phyloP scores from a whole-genome alignment of 1,140 invertebrate genomes.

The Pseudomyrmex cubaensis region DNA sequence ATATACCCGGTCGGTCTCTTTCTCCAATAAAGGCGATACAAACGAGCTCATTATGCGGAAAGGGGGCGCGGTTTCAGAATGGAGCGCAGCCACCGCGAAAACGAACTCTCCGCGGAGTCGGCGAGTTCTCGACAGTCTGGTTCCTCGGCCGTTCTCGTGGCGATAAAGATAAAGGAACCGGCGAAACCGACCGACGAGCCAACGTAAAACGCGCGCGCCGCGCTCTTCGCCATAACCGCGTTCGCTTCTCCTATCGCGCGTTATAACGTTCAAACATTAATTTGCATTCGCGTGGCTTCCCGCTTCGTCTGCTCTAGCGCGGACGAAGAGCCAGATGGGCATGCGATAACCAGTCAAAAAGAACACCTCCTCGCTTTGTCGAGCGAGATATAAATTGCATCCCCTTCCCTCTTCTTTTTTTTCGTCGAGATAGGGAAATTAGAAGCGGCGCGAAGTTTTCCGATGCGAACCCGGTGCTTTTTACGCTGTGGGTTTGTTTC shows the following conservation, averaged over 20 bases:
- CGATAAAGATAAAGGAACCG: conserved; percentile 66
- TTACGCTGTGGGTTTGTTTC: not conserved
- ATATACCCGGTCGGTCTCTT: conserved; percentile 31
- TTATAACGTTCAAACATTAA: conserved; percentile 65
- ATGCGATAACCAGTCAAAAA: conserved; percentile 60
- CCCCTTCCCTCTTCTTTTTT: not conserved
- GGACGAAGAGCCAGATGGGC: conserved; percentile 37
- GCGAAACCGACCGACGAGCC: not conserved
- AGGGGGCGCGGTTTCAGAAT: conserved; percentile 42
- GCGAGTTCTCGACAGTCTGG: conserved; percentile 47
- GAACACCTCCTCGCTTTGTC: conserved; percentile 35
- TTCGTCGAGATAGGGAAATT: conserved; percentile 37
- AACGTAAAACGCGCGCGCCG: conserved; percentile 46
- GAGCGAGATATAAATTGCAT: conserved; percentile 46
- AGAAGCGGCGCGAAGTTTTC: conserved; percentile 30
- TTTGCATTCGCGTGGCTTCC: conserved; percentile 64
- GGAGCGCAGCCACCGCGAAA: conserved; percentile 53
- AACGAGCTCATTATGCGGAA: conserved; percentile 67
- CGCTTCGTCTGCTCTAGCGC: conserved; percentile 17
- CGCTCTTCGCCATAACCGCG: conserved; percentile 42
- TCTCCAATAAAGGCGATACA: conserved; percentile 65
- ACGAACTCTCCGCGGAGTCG: conserved; percentile 36
- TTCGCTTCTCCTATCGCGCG: conserved; percentile 47
- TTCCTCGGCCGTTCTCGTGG: conserved; percentile 53
- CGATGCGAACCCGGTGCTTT: conserved; percentile 18